Base-by-base conservation (phyloP, 2,113 vertebrate genomes). In the Oryzias woworae region DNA sequence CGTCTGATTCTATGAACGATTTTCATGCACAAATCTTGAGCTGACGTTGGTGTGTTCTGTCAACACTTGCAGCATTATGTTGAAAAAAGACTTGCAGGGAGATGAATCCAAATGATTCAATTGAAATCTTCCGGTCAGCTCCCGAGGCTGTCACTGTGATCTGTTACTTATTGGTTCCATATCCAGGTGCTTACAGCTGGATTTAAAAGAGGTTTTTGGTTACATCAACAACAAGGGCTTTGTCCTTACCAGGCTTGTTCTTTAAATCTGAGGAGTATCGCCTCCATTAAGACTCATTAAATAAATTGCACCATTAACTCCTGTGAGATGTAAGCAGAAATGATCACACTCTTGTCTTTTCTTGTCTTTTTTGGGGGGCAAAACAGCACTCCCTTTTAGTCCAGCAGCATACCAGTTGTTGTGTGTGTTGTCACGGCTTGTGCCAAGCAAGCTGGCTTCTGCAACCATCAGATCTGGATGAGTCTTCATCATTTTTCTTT, bases 161-260 rank as follows among this genome's bases (percentile, higher is more conserved):
- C 31, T 56, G 54, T 68, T 54, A 28, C 47, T 46, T 10, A 7
- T n/a, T 28, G 26, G 12, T 64, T 48, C 52, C 52, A 56, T 45
- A 15, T 4, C 66, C 66, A 71, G 69, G 72, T 83, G 62, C 47
- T 63, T 17, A 14, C 42, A 77, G 75, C 73, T 64, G 62, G 48
- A 15, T n/a, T 6, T 46, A 28, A 57, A 69, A 20, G 56, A 43
- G 14, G 49, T 55, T 64, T 51, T 46, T 66, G 43, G 52, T 22
- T 41, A 56, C 53, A 57, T 46, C 23, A 8, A 24, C 46, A 51
- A n/a, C 28, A 16, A 28, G 2, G 17, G 15, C 24, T 59, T 47
- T 58, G 41, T 69, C 47, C 59, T 65, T 23, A 53, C 22, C 13
- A 58, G 45, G 20, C 0, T 0, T 5, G 15, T 58, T 24, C 54